Conservation (phyloP, 2,888 invertebrate genomes). For the Eudasyphora cyanicolor region DNA sequence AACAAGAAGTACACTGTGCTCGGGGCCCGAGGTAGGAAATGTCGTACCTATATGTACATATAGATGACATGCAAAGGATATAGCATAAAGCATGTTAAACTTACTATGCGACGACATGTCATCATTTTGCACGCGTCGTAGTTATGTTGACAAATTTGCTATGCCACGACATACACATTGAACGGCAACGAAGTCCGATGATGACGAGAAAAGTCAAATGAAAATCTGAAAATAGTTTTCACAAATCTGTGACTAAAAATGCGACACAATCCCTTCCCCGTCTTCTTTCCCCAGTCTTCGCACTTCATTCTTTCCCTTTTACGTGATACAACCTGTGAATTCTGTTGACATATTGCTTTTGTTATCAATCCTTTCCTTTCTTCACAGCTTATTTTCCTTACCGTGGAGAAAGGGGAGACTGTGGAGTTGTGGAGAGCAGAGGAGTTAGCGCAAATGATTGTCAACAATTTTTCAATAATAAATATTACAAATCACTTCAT, state of each 20-base stretch:
- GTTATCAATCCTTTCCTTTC: background rate
- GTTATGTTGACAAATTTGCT: conserved; percentile 62
- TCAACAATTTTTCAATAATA: conserved; percentile 49
- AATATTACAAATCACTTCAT: background rate
- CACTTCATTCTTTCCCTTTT: background rate
- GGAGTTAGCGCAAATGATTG: conserved; percentile 31
- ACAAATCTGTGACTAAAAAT: background rate
- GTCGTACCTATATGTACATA: conserved; percentile 6
- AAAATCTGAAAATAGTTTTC: background rate
- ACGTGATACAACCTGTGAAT: background rate
- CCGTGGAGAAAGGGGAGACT: no score
- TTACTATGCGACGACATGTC: conserved; percentile 43
- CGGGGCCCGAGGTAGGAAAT: background rate
- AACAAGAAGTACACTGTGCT: background rate
- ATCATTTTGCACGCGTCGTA: conserved; percentile 36
- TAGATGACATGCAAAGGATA: conserved; percentile 38
- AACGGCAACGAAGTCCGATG: conserved; percentile 13
- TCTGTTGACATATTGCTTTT: background rate
- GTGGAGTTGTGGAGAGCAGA: background rate
- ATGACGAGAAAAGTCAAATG: background rate
- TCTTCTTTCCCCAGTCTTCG: background rate
- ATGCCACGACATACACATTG: conserved; percentile 57
- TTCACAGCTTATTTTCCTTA: no score
- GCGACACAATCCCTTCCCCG: background rate
- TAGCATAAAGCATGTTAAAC: no score